A percentile compares a stretch with the other conserved stretches of the same genome.
phyloP scores from a whole-genome alignment of 1,140 invertebrate species.

The Drosophila fuyamai region DNA sequence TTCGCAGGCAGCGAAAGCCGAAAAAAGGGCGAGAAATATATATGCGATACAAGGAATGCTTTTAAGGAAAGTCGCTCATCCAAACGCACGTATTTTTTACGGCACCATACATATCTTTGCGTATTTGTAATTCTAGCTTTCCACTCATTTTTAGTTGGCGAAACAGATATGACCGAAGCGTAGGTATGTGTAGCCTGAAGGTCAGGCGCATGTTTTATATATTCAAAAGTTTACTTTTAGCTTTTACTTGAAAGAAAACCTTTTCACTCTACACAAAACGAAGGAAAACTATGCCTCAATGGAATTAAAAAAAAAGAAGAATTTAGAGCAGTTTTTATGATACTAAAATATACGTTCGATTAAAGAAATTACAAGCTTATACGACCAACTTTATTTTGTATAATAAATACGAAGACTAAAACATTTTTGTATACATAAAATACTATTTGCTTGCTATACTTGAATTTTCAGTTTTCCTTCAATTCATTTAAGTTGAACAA shows the following conservation, averaged over 20 bases:
- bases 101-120: conserved; percentile 16
- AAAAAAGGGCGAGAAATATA: conserved; percentile 34
- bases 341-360: too few relatives aligned
- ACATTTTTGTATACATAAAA: too few relatives aligned
- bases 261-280: neutral
- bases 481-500: neutral
- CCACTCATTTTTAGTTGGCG: conserved; percentile 34
- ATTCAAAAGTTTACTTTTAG: conserved; percentile 17
- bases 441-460: too few relatives aligned
- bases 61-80: conserved; percentile 50
- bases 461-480: neutral
- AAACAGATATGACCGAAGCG: conserved; percentile 35
- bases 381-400: too few relatives aligned
- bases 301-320: neutral
- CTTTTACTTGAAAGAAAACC: conserved; percentile 15
- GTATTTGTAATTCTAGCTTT: conserved; percentile 41
- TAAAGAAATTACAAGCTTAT: too few relatives aligned
- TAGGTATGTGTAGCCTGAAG: conserved; percentile 7
- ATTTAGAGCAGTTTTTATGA: neutral
- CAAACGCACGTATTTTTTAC: conserved; percentile 23
- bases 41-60: conserved; percentile 41
- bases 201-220: conserved; percentile 17
- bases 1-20: conserved; percentile 21
- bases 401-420: too few relatives aligned
- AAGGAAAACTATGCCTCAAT: neutral